Conservation (phyloP, 2,113 vertebrate genomes). For the Tachysurus vachellii region DNA sequence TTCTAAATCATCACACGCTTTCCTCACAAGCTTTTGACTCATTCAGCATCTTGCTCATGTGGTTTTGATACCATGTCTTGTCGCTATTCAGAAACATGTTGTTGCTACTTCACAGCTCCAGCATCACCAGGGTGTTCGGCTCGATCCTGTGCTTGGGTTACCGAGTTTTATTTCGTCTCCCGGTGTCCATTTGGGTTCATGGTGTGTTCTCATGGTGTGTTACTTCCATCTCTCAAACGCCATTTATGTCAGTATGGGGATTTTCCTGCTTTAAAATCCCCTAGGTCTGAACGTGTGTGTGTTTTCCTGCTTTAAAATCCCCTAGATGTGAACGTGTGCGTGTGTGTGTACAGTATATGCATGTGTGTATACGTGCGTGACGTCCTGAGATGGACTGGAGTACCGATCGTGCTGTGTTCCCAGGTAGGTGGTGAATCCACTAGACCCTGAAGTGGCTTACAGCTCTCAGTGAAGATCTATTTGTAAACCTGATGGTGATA, state of each 20-base stretch:
- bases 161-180: background rate
- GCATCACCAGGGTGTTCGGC: background rate
- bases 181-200: background rate
- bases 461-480: background rate
- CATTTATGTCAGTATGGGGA: no score
- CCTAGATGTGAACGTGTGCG: no score
- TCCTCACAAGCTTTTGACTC: background rate
- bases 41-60: background rate
- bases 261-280: no score
- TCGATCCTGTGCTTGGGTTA: background rate
- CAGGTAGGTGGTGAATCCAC: background rate
- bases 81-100: background rate
- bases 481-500: no score
- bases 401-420: no score
- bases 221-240: no score
- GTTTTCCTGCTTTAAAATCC: no score
- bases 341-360: no score
- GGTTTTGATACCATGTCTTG: background rate
- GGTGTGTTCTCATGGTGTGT: no score
- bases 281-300: no score
- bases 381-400: no score
- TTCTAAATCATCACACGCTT: background rate
- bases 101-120: background rate
- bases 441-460: background rate
- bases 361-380: no score